Evolutionary conservation across 2,888 invertebrate genomes (phyloP).

Genomic region (Dermolepida albohirtum): DNA sequence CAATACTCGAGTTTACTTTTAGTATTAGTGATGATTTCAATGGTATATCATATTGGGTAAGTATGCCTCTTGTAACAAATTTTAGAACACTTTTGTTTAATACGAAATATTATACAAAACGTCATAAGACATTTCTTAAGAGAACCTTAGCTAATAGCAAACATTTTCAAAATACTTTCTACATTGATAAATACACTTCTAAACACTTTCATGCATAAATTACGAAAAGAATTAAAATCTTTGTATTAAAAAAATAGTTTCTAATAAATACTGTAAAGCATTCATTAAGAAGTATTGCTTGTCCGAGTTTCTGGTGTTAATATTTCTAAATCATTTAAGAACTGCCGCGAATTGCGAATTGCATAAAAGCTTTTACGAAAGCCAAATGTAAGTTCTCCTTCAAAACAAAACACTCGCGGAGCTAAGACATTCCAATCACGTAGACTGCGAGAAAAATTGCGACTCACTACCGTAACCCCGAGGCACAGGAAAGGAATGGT

Average conservation of each 20-base stretch:
- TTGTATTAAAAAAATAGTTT: neutral
- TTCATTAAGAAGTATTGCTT: slow-evolving; percentile 18
- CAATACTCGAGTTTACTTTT: too few relatives aligned
- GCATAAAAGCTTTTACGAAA: slow-evolving; percentile 24
- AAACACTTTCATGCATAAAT: too few relatives aligned
- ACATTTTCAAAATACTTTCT: too few relatives aligned
- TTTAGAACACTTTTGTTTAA: too few relatives aligned
- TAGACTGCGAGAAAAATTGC: slow-evolving; percentile 66
- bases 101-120: too few relatives aligned
- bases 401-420: slow-evolving; percentile 62
- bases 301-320: slow-evolving; percentile 21
- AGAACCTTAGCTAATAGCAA: too few relatives aligned
- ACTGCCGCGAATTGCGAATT: slow-evolving; percentile 27
- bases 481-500: slow-evolving; percentile 50
- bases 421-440: slow-evolving; percentile 63
- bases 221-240: too few relatives aligned
- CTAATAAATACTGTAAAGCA: neutral
- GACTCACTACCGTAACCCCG: slow-evolving; percentile 63
- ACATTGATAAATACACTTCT: too few relatives aligned
- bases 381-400: slow-evolving; percentile 54
- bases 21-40: too few relatives aligned
- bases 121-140: too few relatives aligned
- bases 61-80: too few relatives aligned
- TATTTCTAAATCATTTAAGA: slow-evolving; percentile 28
- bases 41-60: too few relatives aligned